Evolutionary conservation across 2,797 vertebrate species (phyloP), one percentile per base, ranked within the genome.

Genomic region (Tapera naevia): DNA sequence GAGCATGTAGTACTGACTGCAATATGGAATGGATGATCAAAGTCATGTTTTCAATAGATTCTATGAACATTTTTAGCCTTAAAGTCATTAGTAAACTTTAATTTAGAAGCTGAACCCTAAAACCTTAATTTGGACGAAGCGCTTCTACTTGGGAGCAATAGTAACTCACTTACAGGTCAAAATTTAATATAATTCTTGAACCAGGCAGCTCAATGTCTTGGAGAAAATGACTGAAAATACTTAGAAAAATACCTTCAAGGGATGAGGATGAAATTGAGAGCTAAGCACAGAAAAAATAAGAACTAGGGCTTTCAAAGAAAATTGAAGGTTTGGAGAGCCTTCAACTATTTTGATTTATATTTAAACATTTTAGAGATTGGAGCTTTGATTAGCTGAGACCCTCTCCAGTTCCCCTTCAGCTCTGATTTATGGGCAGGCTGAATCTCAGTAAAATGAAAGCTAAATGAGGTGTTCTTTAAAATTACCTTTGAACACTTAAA

Each of bases 311-410:
- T 98, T 97, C 96, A 97, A 97, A 98, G 95, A 97, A 97, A 97
- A 97, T 92, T 94, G 95, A 97, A 96, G 94, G 95, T 96, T 98
- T 97, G 94, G 97, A 97, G 94, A 97, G 94, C 93, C 91, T 96
- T 98, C 96, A 93, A 96, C 95, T 96, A 96, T 97, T 98, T 97
- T 98, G 97, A 98, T 98, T 98, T 97, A 97, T 98, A 97, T 97
- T 97, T 98, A 97, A 97, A 97, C 97, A 97, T 98, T 97, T 97
- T 96, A 74, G 94, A 98, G 96, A 97, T 97, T 97, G 97, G 95
- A 97, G 91, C 96, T 97, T 97, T 98, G 98, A 98, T 98, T 97
- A 98, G 97, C 97, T 94, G 84, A 94, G 97, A 96, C 95, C 87
- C 94, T 97, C 96, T 97, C 94, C 92, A 95, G 84, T 96, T 92